These are phyloP conservation scores for Hydroisotoma schaefferi DNA, from an alignment of 2,888 invertebrate genomes.

Conservation along the genomic window DNA sequence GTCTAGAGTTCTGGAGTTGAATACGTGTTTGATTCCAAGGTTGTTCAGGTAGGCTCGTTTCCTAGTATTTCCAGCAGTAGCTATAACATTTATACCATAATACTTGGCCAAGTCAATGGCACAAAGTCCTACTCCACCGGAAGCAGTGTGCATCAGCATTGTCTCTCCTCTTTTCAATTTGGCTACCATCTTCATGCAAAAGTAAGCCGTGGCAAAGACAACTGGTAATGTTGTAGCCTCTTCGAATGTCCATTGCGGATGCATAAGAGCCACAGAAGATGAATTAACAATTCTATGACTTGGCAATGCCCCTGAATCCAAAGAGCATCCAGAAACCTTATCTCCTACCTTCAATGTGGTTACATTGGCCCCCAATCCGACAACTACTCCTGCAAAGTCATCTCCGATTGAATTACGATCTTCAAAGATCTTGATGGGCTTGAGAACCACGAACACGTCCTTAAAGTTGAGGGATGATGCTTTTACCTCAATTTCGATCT, in stretches of 20 bases:
- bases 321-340: not conserved
- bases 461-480: slow-evolving; percentile 10
- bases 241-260: slow-evolving; percentile 5
- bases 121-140: slow-evolving; percentile 34
- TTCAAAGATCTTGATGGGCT: slow-evolving; percentile 5
- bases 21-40: slow-evolving; percentile 28
- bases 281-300: slow-evolving; percentile 5
- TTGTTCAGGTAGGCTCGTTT: slow-evolving; percentile 24
- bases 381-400: slow-evolving; percentile 11
- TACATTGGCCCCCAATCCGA: not conserved
- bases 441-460: slow-evolving; percentile 1
- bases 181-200: slow-evolving; percentile 20
- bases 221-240: slow-evolving; percentile 27
- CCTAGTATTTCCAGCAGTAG: slow-evolving; percentile 25
- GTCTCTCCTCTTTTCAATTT: slow-evolving; percentile 19
- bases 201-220: slow-evolving; percentile 20
- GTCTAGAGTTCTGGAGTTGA: slow-evolving; percentile 20
- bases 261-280: slow-evolving; percentile 7
- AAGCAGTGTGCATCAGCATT: slow-evolving; percentile 29
- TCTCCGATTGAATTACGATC: not conserved
- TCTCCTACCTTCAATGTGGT: slow-evolving; percentile 3
- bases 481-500: slow-evolving; percentile 16
- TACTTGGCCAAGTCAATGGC: slow-evolving; percentile 28
- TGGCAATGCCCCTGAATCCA: slow-evolving; percentile 2
- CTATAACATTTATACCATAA: slow-evolving; percentile 21